Base-by-base conservation (phyloP, 2,888 invertebrate genomes). In the Celastrina argiolus region DNA sequence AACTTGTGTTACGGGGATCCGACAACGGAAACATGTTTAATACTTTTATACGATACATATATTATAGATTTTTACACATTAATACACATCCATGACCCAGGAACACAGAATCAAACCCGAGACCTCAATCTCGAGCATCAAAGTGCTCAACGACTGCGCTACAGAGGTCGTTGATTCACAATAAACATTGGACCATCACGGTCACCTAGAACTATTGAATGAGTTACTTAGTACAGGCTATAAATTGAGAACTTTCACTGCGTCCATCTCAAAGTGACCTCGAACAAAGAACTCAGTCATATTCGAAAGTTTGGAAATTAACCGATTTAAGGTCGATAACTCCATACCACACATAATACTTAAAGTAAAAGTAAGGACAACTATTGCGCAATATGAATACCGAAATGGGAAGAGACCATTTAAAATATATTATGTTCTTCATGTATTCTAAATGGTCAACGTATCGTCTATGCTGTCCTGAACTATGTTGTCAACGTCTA, bases 261-360 rank as follows among this genome's bases (percentile, higher is more conserved):
- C 34, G 34, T 59, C 18, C 36, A 59, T 59, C 59, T 59, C 58
- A 31, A 34, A 59, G 36, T 59, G 59, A 59, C 59, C 59, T 59
- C 59, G 59, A 34, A 59, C 59, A 34, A 36, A 59, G 59, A 34
- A 34, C 59, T 18, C 58, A 28, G 58, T 58, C 58, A 16, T 34
- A 36, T 59, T 59, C 59, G 59, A 59, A 59, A 59, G 59, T 59
- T 59, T 59, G 59, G 59, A 59, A 59, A 59, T 59, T 59, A 59
- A 34, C 10, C 59, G 59, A 59, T 36, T 59, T 59, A 59, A 59
- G 59, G 59, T 59, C 59, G 59, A 59, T 59, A 59, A 16, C 59
- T 59, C 34, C 18, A 31, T 16, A 16, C n/a, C 58, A 16, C 16
- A 22, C 34, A n/a, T 31, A 59, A 34, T 16, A 59, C 45, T 16